phyloP scores from a whole-genome alignment of 2,888 invertebrate species.

The Sturmia bella region DNA sequence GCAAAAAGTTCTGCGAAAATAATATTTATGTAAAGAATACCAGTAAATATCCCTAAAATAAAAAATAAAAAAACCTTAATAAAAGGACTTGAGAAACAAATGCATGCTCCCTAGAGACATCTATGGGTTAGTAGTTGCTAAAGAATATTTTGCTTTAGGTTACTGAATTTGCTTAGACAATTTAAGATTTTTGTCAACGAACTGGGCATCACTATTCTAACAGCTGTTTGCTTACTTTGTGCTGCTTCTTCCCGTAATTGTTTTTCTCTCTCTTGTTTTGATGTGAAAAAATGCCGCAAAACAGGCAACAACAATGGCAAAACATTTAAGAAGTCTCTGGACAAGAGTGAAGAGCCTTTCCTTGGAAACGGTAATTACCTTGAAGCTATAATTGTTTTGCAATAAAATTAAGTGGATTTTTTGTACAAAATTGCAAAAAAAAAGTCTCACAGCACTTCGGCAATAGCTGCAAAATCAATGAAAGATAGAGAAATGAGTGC shows the following conservation, averaged over 20 bases:
- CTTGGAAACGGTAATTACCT: conserved; percentile 19
- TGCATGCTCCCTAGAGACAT: background rate
- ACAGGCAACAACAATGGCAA: conserved; percentile 46
- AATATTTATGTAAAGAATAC: no score
- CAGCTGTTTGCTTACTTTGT: conserved; percentile 36
- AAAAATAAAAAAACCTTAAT: no score
- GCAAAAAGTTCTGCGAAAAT: no score
- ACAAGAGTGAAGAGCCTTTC: conserved; percentile 29
- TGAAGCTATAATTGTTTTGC: background rate
- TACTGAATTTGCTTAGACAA: background rate
- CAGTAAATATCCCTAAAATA: no score
- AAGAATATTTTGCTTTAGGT: no score
- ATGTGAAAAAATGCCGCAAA: conserved; percentile 27
- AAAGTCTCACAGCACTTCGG: conserved; percentile 5
- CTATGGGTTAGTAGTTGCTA: background rate
- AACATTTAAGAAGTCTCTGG: conserved; percentile 45
- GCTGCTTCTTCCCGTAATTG: background rate
- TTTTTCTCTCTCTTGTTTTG: background rate
- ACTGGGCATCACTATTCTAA: background rate
- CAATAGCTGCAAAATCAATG: background rate
- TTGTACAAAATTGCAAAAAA: background rate
- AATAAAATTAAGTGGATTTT: background rate
- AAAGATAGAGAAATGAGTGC: conserved; percentile 39
- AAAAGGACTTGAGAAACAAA: no score
- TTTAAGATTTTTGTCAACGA: no score